Evolutionary conservation across 2,113 vertebrate genomes (phyloP).

Genomic region (Turnix velox): DNA sequence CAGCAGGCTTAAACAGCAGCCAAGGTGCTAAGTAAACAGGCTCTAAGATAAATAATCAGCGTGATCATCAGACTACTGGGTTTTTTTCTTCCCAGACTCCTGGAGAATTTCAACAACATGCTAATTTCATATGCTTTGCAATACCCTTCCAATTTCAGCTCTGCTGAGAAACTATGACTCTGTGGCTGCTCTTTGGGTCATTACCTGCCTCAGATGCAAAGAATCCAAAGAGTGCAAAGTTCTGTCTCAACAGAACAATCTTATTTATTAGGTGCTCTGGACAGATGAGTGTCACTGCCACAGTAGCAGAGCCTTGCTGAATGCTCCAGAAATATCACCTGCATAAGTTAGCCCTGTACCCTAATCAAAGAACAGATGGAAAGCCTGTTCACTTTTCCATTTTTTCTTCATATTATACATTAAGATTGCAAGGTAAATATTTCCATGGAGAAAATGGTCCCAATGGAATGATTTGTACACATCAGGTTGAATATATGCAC

Average conservation of each 20-base stretch:
- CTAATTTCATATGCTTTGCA: not conserved
- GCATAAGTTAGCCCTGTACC: not conserved
- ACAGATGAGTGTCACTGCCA: not conserved
- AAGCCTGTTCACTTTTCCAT: not conserved
- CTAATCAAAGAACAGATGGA: not conserved
- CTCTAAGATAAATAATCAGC: not conserved
- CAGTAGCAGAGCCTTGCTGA: not conserved
- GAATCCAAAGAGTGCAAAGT: not conserved
- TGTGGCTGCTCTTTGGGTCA: not conserved
- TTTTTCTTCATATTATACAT: not conserved
- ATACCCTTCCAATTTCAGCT: not conserved
- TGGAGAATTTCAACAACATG: not conserved
- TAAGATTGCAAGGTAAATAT: not conserved
- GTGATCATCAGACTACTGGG: not conserved
- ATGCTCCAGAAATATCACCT: not conserved
- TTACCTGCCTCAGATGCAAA: not conserved
- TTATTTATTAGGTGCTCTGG: not conserved
- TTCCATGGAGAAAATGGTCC: not conserved
- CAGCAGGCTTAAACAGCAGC: not conserved
- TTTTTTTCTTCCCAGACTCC: not conserved
- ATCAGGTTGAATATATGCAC: not conserved
- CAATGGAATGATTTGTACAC: not conserved
- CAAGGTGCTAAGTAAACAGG: not conserved
- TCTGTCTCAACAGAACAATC: not conserved
- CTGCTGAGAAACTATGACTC: not conserved